Evolutionary conservation across 30 jellyfish, hydroid and myxozoan genomes (phyloP).

Genomic region (Chrysaora quinquecirrha): DNA sequence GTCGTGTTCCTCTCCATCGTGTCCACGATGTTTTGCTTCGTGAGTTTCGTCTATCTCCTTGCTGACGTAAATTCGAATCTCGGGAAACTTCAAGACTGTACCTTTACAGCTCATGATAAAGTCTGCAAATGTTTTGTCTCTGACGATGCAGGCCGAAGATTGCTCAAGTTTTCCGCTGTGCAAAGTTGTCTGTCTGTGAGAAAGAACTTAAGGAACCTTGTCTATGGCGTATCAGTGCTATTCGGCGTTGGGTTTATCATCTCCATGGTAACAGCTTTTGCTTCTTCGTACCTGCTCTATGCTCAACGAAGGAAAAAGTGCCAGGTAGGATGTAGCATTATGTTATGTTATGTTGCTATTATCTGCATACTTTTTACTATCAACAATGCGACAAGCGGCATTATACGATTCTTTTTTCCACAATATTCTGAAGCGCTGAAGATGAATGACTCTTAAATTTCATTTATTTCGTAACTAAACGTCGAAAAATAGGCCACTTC

Average conservation of each 20-base stretch:
- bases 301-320: slow-evolving; percentile 39
- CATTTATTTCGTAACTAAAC: too few species aligned
- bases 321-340: slow-evolving; percentile 34
- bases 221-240: slow-evolving; percentile 82
- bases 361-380: too few species aligned
- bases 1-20: slow-evolving; percentile 78
- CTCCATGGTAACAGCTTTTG: slow-evolving; percentile 75
- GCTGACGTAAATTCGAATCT: slow-evolving; percentile 80
- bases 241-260: slow-evolving; percentile 89
- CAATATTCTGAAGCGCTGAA: too few species aligned
- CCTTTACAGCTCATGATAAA: slow-evolving; percentile 68
- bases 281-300: slow-evolving; percentile 78
- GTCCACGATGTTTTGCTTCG: slow-evolving; percentile 88
- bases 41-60: slow-evolving; percentile 82
- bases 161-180: slow-evolving; percentile 80
- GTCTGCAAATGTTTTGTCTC: slow-evolving; percentile 82
- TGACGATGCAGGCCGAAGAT: slow-evolving; percentile 50
- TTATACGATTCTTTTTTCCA: too few species aligned
- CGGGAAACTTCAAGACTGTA: slow-evolving; percentile 79
- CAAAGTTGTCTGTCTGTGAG: slow-evolving; percentile 80
- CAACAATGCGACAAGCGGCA: too few species aligned
- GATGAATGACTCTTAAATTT: too few species aligned
- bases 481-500: too few species aligned
- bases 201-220: slow-evolving; percentile 78
- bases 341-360: background rate